Evolutionary conservation across 2,888 invertebrate species (phyloP).

Genomic region (Tenthredo distinguenda): DNA sequence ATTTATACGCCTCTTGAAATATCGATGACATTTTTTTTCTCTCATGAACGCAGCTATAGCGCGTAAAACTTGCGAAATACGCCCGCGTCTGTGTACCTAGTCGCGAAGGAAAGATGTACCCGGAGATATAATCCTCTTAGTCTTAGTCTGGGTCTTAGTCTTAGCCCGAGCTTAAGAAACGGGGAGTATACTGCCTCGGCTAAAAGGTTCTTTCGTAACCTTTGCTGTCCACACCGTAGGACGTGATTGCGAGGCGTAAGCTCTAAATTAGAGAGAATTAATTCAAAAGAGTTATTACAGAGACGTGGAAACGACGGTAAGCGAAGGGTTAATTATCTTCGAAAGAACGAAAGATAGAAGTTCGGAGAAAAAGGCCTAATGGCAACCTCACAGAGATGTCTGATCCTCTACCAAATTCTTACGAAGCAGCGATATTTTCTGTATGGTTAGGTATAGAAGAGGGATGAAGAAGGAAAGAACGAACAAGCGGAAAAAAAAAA

Average conservation of each 20-base stretch:
- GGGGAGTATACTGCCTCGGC: neutral
- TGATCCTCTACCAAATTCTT: neutral
- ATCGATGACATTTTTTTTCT: conserved; percentile 4
- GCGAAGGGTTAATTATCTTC: neutral
- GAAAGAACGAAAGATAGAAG: neutral
- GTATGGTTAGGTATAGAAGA: neutral
- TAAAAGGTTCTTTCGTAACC: conserved; percentile 45
- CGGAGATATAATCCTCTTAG: conserved; percentile 42
- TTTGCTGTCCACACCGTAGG: conserved; percentile 14
- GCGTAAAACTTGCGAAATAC: conserved; percentile 36
- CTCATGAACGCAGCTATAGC: neutral
- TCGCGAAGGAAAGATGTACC: neutral
- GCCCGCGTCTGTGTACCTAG: neutral
- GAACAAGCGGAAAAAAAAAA: neutral
- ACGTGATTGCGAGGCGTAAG: neutral
- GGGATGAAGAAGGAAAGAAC: neutral
- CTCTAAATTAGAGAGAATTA: conserved; percentile 6
- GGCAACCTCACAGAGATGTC: neutral
- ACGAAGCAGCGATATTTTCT: neutral
- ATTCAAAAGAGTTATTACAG: conserved; percentile 14
- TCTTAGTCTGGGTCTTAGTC: neutral
- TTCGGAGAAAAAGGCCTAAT: neutral
- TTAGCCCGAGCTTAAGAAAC: conserved; percentile 28
- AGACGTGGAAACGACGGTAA: neutral
- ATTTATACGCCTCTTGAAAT: neutral